A percentile compares a stretch with the other conserved stretches of the same genome.
phyloP scores from a whole-genome alignment of 2,113 vertebrate species.

The Neomonachus schauinslandi region DNA sequence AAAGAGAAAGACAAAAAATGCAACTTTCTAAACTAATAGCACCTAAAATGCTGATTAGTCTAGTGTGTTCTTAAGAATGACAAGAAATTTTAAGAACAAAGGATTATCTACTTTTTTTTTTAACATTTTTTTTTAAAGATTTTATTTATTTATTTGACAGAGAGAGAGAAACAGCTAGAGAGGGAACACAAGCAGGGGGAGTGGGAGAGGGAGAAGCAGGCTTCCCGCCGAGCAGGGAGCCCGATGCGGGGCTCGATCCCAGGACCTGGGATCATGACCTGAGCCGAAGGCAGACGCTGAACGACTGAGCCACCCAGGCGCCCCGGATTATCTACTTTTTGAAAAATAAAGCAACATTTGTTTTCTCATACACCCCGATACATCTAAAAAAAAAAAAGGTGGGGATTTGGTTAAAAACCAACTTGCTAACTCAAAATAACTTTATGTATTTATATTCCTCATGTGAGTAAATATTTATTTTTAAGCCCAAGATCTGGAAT shows the following conservation, averaged over 20 bases:
- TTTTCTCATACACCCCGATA: not conserved
- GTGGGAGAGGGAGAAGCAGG: no score
- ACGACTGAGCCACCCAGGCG: no score
- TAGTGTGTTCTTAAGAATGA: not conserved
- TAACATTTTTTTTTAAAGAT: no score
- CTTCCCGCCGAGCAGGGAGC: no score
- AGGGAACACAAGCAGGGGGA: no score
- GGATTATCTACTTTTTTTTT: not conserved
- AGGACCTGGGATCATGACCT: no score
- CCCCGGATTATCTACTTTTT: not conserved
- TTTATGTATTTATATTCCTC: not conserved
- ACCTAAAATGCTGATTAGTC: not conserved
- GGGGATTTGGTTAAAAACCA: not conserved
- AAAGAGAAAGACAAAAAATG: not conserved
- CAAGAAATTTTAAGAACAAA: not conserved
- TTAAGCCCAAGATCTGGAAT: not conserved
- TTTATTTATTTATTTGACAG: no score
- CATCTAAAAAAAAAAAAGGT: not conserved
- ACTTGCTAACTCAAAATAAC: not conserved
- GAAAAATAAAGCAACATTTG: not conserved
- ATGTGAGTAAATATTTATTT: not conserved
- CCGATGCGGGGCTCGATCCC: no score
- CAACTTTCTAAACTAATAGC: not conserved
- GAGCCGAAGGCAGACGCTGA: no score
- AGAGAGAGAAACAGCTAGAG: no score